These are phyloP conservation scores for Chlorospingus semifuscus DNA, from an alignment of 2,797 vertebrate genomes.

Conservation along the genomic window DNA sequence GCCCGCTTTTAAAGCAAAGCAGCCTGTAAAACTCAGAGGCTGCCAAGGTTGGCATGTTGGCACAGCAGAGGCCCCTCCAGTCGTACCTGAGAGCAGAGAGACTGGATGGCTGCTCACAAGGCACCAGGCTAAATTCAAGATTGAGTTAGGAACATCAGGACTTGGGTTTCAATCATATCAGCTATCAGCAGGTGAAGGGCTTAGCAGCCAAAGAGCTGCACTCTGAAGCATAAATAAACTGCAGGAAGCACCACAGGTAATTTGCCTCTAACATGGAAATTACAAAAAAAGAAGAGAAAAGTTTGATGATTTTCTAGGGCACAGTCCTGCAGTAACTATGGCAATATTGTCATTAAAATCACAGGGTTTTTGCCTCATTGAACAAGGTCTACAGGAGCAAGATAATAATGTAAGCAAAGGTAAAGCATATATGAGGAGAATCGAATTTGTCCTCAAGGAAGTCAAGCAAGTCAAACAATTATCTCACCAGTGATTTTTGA, in stretches of 20 bases:
- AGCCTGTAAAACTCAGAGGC: conserved; percentile 4
- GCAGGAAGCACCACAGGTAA: neutral
- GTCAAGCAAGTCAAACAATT: neutral
- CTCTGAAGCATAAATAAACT: neutral
- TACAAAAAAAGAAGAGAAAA: neutral
- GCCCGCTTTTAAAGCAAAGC: conserved; percentile 28
- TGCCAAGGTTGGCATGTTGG: neutral
- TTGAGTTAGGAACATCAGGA: neutral
- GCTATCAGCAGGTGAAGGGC: neutral
- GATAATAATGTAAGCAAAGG: neutral
- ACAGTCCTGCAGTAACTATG: neutral
- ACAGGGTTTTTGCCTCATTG: neutral
- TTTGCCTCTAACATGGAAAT: neutral
- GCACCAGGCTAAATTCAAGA: neutral
- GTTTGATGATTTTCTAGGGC: neutral
- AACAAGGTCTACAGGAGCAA: neutral
- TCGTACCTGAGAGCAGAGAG: neutral
- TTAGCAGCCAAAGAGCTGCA: neutral
- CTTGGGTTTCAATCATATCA: neutral
- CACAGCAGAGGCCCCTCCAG: neutral
- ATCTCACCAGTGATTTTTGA: neutral
- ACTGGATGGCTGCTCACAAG: neutral
- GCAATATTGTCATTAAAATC: conserved; percentile 16
- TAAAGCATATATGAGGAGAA: neutral
- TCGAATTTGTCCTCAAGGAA: neutral